These are phyloP conservation scores for Lycodopsis pacificus DNA, from an alignment of 2,797 vertebrate genomes.

Conservation along the genomic window DNA sequence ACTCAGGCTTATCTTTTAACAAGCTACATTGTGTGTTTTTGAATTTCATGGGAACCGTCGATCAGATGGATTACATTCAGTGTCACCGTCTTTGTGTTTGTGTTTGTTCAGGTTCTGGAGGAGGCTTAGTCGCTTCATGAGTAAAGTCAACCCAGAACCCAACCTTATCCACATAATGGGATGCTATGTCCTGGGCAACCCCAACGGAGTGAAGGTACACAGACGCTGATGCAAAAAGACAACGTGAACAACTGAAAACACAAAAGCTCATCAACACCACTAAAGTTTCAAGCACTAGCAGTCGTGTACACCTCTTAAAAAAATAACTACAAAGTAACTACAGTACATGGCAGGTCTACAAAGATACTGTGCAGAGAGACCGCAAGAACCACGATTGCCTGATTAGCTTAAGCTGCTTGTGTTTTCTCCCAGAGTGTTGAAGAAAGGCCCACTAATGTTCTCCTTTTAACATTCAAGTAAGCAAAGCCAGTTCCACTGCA, in stretches of 20 bases:
- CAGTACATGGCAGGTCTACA: not conserved
- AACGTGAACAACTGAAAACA: not conserved
- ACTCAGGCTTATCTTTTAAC: not conserved
- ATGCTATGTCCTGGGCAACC: constrained; percentile 97
- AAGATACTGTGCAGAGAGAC: too few species aligned
- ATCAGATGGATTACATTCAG: not conserved
- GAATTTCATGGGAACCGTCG: not conserved
- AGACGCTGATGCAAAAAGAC: not conserved
- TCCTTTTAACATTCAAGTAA: too few species aligned
- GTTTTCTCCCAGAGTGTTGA: not conserved
- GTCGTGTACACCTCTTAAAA: not conserved
- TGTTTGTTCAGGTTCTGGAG: constrained; percentile 92
- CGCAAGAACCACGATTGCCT: too few species aligned
- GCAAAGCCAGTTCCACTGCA: too few species aligned
- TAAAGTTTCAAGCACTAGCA: not conserved
- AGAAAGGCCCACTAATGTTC: not conserved
- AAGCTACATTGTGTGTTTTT: not conserved
- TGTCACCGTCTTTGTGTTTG: constrained; percentile 28
- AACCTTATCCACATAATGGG: constrained; percentile 98
- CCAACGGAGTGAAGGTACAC: constrained; percentile 97
- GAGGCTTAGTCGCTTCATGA: constrained; percentile 95
- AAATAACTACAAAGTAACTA: not conserved
- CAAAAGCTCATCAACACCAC: not conserved
- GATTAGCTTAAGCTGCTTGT: too few species aligned
- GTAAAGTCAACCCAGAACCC: constrained; percentile 96